Evolutionary conservation across 2,888 invertebrate species (phyloP), one percentile per base, ranked within the genome.

Genomic region (Polydrusus tereticollis): DNA sequence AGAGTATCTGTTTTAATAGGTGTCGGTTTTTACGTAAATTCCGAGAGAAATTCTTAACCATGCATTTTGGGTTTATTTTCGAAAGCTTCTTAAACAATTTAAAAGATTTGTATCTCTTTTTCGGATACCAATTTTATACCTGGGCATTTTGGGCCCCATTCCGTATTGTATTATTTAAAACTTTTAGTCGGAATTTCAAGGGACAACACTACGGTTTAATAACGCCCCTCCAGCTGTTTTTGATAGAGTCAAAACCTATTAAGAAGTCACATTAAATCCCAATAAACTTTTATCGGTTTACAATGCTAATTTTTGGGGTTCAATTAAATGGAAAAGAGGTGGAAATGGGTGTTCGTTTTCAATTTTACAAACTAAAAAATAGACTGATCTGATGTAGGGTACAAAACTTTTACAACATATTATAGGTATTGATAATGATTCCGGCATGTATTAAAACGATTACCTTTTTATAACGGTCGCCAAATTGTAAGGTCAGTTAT

Each of bases 101-200:
- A 23, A 23, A n/a, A 50, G 50, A 50, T 50, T 50, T 50, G 50
- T 50, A 50, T 50, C 52, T 52, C 47, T 52, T 52, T 52, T 52
- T 16, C 7, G 29, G 50, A 7, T 7, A 52, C 29, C 26, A 52
- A 26, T 52, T 52, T 52, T 52, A n/a, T 52, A 52, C 52, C 52
- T 52, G 52, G 29, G 10, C 52, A 29, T 52, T 52, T 16, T 26
- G 52, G 52, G n/a, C 29, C 16, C 29, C 26, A 29, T 52, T 52
- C 26, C 16, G 52, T 29, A 29, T 52, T 52, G 52, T 52, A 29
- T 29, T 52, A 52, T 52, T 52, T 52, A 29, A 52, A 52, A 52
- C 29, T 29, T 52, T 52, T 52, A 52, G 52, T 52, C 3, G 52
- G 52, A 52, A 52, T 52, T 52, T 52, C 29, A 52, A 52, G 52